These are phyloP conservation scores for Lytechinus variegatus DNA, from an alignment of 35 echinoderm and acorn worm species.

Conservation along the genomic window DNA sequence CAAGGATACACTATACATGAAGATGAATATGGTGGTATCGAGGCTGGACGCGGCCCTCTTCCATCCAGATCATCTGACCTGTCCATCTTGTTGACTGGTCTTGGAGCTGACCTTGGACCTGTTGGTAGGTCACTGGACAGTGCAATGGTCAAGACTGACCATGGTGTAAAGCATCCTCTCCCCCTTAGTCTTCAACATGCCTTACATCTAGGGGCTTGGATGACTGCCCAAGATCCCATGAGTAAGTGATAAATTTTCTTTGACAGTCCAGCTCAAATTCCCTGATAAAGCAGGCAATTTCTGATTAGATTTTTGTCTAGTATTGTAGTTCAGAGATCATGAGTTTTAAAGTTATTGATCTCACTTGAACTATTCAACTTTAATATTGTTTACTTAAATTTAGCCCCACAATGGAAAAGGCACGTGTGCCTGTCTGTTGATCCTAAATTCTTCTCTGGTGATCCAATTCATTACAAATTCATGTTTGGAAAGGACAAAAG, in stretches of 20 bases:
- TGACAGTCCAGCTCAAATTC: too few relatives aligned
- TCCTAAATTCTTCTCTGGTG: too few relatives aligned
- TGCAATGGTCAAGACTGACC: constrained; percentile 66
- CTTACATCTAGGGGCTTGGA: constrained; percentile 50
- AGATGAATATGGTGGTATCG: constrained; percentile 39
- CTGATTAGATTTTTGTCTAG: too few relatives aligned
- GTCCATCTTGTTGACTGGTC: constrained; percentile 53
- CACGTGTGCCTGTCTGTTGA: too few relatives aligned
- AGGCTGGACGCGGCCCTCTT: constrained; percentile 11
- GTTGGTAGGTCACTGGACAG: constrained; percentile 62
- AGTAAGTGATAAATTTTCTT: background rate
- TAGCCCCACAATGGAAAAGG: too few relatives aligned
- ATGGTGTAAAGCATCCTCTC: constrained; percentile 48
- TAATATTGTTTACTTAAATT: too few relatives aligned
- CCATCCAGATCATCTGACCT: constrained; percentile 37
- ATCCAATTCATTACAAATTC: too few relatives aligned
- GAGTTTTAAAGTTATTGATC: too few relatives aligned
- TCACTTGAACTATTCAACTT: too few relatives aligned
- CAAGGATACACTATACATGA: constrained; percentile 56
- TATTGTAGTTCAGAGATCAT: too few relatives aligned
- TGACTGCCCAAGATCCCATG: constrained; percentile 48
- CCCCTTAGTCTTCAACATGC: constrained; percentile 53
- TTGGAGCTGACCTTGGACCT: constrained; percentile 46
- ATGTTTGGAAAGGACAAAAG: too few relatives aligned
- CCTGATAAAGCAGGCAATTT: too few relatives aligned